Base-by-base conservation (phyloP, 2,797 vertebrate genomes). In the Falco berigora region DNA sequence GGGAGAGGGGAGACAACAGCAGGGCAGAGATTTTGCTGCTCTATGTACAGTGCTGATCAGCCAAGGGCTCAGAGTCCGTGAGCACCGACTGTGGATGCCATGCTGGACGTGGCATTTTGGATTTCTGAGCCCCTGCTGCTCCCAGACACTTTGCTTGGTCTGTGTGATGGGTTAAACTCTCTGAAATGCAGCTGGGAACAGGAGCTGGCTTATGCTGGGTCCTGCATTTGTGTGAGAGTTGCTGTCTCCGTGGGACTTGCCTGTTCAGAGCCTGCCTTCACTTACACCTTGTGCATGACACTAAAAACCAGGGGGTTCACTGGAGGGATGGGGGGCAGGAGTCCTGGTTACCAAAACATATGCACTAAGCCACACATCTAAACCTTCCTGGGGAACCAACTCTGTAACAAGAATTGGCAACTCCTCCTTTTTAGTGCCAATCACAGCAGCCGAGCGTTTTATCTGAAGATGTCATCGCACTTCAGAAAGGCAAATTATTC, bases 401-500 rank as follows among this genome's bases (percentile, higher is more conserved):
- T 64, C 53, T 10, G 34, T 86, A 92, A 85, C 20, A 25, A 76
- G 94, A 91, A 88, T 3, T 68, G 85, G 78, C 94, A 94, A 86
- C 14, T 71, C 85, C 85, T 85, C 28, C 95, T 89, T 90, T 96
- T 36, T 90, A 95, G 89, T 92, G 91, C 87, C 95, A 90, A 86
- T 91, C 94, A 96, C 47, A 13, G 68, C 69, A 78, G 68, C 85
- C 0, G 1, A 64, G 58, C 1, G 22, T 92, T 96, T 94, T 61
- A 92, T 91, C 71, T 92, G 74, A 50, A 61, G 88, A 71, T 68
- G 89, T 96, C 81, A 1, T 89, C 94, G 92, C 14, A 19, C 83
- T 95, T 94, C 88, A 95, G 81, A 96, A 85, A 88, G 81, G 86
- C 82, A 91, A 91, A 86, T 96, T 88, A 88, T 91, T 94, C 58